These are phyloP conservation scores for Buceros bicornis DNA, from an alignment of 2,797 vertebrate species.

Conservation along the genomic window DNA sequence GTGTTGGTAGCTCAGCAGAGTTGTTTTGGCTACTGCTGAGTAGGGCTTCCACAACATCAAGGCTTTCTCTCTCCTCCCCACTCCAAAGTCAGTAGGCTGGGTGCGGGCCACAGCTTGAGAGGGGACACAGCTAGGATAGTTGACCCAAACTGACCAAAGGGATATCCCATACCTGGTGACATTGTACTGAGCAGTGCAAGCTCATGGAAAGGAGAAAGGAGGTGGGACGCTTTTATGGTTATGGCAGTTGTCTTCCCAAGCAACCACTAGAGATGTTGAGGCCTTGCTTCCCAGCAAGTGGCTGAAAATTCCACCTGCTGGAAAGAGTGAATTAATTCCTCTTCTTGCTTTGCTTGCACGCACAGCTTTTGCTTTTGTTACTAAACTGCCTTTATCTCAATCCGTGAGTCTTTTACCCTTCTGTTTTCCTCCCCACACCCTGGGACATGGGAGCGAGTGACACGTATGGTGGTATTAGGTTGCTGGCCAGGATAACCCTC, in stretches of 20 bases:
- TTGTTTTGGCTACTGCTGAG: neutral
- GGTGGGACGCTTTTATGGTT: too few relatives aligned
- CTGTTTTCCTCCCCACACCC: neutral
- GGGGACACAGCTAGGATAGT: neutral
- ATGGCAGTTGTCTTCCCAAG: neutral
- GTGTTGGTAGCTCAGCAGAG: neutral
- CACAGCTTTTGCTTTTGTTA: neutral
- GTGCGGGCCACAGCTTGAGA: too few relatives aligned
- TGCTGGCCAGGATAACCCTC: too few relatives aligned
- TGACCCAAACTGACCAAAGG: neutral
- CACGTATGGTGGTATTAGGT: neutral
- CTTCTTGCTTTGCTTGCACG: neutral
- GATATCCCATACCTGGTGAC: neutral
- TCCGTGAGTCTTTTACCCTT: neutral
- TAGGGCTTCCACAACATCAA: neutral
- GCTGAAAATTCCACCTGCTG: neutral
- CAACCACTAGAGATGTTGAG: rapidly evolving
- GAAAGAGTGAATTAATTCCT: neutral
- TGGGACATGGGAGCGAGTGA: neutral
- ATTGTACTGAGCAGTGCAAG: neutral
- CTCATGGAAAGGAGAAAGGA: neutral
- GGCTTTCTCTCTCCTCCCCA: neutral
- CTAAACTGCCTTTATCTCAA: neutral
- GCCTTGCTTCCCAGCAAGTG: neutral
- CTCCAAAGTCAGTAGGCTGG: neutral